A percentile compares a stretch with the other conserved stretches of the same genome.
Conservation (phyloP, 1,140 invertebrate genomes). For the Dolichoris vasculosae region DNA sequence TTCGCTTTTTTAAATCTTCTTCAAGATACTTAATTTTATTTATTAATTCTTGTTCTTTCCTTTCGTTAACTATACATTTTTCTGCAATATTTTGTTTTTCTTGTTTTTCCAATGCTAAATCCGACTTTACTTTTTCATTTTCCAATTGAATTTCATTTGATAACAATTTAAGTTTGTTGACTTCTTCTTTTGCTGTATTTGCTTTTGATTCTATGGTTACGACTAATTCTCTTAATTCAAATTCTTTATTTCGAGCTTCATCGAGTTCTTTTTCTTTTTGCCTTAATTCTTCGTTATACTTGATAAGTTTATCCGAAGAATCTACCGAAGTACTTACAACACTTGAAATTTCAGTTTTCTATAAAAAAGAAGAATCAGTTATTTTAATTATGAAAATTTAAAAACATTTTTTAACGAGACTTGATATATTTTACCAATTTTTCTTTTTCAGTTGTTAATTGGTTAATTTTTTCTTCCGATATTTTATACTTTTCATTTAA, state of each 20-base stretch:
- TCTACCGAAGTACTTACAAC: conserved; percentile 68
- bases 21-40: conserved; percentile 58
- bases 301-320: conserved; percentile 74
- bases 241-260: conserved; percentile 71
- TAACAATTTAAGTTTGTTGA: conserved; percentile 55
- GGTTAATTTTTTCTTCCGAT: conserved; percentile 68
- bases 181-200: conserved; percentile 52
- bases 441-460: conserved; percentile 68
- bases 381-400: conserved; percentile 5
- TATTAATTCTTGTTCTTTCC: conserved; percentile 55
- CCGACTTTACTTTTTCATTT: conserved; percentile 56
- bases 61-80: conserved; percentile 55
- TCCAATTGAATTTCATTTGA: conserved; percentile 55
- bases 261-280: conserved; percentile 74
- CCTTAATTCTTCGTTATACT: conserved; percentile 73
- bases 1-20: conserved; percentile 54
- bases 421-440: conserved; percentile 68
- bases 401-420: conserved; percentile 23
- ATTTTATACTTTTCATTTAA: conserved; percentile 66
- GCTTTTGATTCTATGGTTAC: conserved; percentile 63
- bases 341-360: conserved; percentile 70
- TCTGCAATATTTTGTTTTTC: conserved; percentile 56
- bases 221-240: conserved; percentile 71
- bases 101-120: conserved; percentile 57
- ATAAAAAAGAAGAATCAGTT: conserved; percentile 46